phyloP scores from a whole-genome alignment of 2,113 vertebrate species.

The Sceloporus undulatus region DNA sequence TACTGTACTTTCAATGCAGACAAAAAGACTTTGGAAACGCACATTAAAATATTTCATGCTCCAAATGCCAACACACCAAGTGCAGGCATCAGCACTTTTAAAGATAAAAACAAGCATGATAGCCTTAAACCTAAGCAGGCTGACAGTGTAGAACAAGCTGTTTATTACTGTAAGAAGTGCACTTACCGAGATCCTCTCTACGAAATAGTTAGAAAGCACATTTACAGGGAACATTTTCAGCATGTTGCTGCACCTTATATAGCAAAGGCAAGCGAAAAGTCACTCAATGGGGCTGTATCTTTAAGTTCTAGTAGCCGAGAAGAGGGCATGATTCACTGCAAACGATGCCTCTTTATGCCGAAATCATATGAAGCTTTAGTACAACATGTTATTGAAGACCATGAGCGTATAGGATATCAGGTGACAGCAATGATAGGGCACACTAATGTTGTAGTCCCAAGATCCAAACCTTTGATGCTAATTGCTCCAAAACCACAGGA shows the following conservation, averaged over 20 bases:
- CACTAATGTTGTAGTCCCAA: constrained; percentile 95
- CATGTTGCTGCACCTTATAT: constrained; percentile 96
- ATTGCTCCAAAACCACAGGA: constrained; percentile 92
- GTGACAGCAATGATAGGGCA: constrained; percentile 99
- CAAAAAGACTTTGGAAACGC: constrained; percentile 99
- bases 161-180: constrained; percentile 99
- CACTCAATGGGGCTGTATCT: constrained; percentile 86
- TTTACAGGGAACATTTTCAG: constrained; percentile 99
- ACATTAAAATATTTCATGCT: constrained; percentile 99
- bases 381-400: constrained; percentile 98
- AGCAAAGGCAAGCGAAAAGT: constrained; percentile 93
- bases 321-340: constrained; percentile 93
- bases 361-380: constrained; percentile 97
- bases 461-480: constrained; percentile 92
- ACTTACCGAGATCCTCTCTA: constrained; percentile 99
- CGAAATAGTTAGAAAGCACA: constrained; percentile 98
- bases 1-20: constrained; percentile 99
- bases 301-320: constrained; percentile 82
- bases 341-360: constrained; percentile 97
- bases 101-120: constrained; percentile 90
- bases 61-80: constrained; percentile 86
- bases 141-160: constrained; percentile 96
- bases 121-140: constrained; percentile 89
- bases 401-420: constrained; percentile 96
- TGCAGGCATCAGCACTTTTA: constrained; percentile 87